Conservation (phyloP, 2,797 vertebrate species). For the Pempheris klunzingeri region DNA sequence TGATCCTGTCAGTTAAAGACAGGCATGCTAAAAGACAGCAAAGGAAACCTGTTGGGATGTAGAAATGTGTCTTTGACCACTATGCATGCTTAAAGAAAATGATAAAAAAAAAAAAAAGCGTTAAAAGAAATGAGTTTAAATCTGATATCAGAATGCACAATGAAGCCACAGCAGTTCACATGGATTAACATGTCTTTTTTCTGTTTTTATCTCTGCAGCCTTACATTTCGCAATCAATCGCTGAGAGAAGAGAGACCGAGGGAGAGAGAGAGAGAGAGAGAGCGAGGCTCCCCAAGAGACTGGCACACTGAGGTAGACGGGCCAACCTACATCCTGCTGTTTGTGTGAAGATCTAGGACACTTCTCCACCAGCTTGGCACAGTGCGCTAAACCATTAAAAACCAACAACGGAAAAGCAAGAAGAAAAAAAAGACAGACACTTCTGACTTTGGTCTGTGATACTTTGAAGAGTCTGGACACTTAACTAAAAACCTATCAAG, state of each 20-base stretch:
- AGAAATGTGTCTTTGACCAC: conserved; percentile 52
- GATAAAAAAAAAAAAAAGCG: conserved; percentile 11
- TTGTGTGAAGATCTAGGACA: conserved; percentile 74
- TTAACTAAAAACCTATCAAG: conserved; percentile 41
- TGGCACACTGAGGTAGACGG: conserved; percentile 80
- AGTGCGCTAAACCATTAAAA: conserved; percentile 44
- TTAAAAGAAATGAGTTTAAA: conserved; percentile 22
- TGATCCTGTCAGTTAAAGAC: conserved; percentile 61
- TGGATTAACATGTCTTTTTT: conserved; percentile 71
- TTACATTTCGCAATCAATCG: conserved; percentile 71
- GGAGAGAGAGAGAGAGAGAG: conserved; percentile 52
- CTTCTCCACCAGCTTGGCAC: conserved; percentile 56
- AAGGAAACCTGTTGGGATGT: conserved; percentile 38
- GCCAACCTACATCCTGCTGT: conserved; percentile 82
- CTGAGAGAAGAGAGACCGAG: conserved; percentile 59
- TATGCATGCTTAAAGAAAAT: conserved; percentile 15
- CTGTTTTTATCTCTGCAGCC: conserved; percentile 76
- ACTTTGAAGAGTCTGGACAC: conserved; percentile 39
- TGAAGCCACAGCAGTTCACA: conserved; percentile 23
- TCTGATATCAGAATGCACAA: conserved; percentile 19
- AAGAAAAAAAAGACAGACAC: conserved; percentile 28
- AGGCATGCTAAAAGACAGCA: conserved; percentile 67
- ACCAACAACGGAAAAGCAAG: conserved; percentile 54
- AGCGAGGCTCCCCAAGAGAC: conserved; percentile 73
- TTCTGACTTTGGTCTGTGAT: conserved; percentile 37